These are phyloP conservation scores for Onychomys arenicola DNA, from an alignment of 2,797 vertebrate genomes.

Conservation along the genomic window DNA sequence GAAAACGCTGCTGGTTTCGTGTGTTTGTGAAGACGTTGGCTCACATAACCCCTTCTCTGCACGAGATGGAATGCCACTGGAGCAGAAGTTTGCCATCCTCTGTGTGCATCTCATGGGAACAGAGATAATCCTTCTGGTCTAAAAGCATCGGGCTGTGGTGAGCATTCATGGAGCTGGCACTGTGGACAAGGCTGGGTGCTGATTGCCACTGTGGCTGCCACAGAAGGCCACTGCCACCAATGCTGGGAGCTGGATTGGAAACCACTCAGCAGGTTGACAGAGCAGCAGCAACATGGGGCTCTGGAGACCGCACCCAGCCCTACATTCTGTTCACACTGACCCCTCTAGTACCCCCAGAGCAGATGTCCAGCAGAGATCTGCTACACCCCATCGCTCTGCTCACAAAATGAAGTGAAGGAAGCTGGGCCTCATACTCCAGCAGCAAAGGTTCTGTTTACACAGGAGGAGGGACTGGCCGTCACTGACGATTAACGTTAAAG, in stretches of 20 bases:
- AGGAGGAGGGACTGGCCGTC: conserved; percentile 65
- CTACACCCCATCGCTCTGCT: neutral
- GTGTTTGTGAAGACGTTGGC: neutral
- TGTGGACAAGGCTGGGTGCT: accelerated
- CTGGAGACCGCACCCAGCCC: neutral
- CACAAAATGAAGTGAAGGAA: neutral
- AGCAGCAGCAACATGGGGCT: neutral
- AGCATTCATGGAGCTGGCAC: accelerated
- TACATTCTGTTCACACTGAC: neutral
- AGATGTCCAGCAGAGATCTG: neutral
- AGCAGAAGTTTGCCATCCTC: neutral
- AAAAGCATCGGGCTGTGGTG: too few species aligned
- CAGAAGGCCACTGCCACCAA: accelerated
- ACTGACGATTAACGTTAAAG: conserved; percentile 70
- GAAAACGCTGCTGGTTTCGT: conserved; percentile 5
- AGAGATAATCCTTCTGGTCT: neutral
- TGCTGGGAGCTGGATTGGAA: neutral
- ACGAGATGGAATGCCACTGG: neutral
- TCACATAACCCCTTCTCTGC: neutral
- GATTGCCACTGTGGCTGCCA: neutral
- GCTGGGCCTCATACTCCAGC: neutral
- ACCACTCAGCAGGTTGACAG: neutral
- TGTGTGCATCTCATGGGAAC: neutral
- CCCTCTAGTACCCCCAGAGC: neutral
- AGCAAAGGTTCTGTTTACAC: conserved; percentile 60